Evolutionary conservation across 2,888 invertebrate species (phyloP).

Genomic region (Drosophila emarginata): DNA sequence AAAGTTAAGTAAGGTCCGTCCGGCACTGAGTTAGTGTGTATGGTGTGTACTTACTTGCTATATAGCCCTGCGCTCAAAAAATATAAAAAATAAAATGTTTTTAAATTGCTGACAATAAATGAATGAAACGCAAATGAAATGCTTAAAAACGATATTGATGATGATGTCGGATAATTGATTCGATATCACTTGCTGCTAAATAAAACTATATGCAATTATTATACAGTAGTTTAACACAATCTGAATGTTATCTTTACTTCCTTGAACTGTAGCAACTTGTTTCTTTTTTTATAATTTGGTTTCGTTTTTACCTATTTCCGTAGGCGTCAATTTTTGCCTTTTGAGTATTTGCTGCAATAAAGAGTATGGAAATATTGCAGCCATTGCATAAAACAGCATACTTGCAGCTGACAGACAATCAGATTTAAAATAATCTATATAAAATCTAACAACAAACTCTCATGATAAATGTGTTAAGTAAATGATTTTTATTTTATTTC

Average conservation of each 20-base stretch:
- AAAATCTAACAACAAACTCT: constrained; percentile 9
- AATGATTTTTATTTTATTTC: background rate
- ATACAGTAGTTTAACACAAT: constrained; percentile 6
- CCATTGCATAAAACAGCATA: constrained; percentile 21
- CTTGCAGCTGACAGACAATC: constrained; percentile 76
- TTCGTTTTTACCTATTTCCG: constrained; percentile 23
- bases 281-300: too few relatives aligned
- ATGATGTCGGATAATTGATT: background rate
- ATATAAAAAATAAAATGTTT: constrained; percentile 27
- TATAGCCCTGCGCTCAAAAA: constrained; percentile 18
- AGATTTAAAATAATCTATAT: constrained; percentile 55
- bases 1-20: constrained; percentile 58
- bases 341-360: constrained; percentile 30
- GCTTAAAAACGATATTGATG: constrained; percentile 19
- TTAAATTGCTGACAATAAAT: constrained; percentile 68
- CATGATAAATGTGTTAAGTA: constrained; percentile 19
- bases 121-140: constrained; percentile 36
- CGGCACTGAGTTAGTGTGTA: constrained; percentile 35
- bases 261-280: too few relatives aligned
- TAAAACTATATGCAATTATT: constrained; percentile 14
- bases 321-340: constrained; percentile 27
- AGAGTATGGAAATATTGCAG: constrained; percentile 38
- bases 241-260: background rate
- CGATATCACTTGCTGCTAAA: background rate
- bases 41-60: constrained; percentile 39